phyloP scores from a whole-genome alignment of 1,140 invertebrate species.

The Macrostomum lignano region DNA sequence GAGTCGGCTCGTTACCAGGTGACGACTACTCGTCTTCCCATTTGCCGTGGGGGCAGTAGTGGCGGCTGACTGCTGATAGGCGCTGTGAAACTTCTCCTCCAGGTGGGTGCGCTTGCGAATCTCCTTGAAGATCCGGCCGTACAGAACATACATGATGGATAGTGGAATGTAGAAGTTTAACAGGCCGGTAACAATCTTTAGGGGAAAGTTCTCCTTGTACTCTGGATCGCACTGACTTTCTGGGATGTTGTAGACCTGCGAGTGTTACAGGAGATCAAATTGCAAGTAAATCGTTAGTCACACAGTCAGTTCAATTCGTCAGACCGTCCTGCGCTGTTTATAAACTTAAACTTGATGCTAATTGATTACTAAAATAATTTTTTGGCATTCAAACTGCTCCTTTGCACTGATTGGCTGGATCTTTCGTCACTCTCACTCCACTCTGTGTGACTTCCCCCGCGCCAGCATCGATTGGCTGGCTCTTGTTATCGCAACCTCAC shows the following conservation, averaged over 20 bases:
- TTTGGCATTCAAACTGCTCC: too few species aligned
- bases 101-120: conserved; percentile 29
- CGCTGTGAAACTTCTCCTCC: conserved; percentile 16
- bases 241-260: conserved; percentile 12
- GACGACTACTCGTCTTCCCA: too few species aligned
- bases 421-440: too few species aligned
- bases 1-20: too few species aligned
- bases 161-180: conserved; percentile 34
- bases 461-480: too few species aligned
- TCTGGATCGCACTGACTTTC: conserved; percentile 31
- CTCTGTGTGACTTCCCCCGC: too few species aligned
- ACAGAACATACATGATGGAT: conserved; percentile 31
- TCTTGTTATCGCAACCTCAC: too few species aligned
- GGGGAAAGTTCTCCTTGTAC: conserved; percentile 26
- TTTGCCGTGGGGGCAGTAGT: too few species aligned
- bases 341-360: too few species aligned
- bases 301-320: conserved; percentile 9
- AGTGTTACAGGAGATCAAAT: conserved; percentile 9
- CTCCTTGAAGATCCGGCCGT: conserved; percentile 31
- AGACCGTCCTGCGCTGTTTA: too few species aligned
- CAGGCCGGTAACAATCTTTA: conserved; percentile 28
- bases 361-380: too few species aligned
- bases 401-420: too few species aligned
- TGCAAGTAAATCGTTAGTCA: conserved; percentile 7
- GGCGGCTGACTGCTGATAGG: neutral